Percentiles rank a stretch among this genome's conserved stretches.
Conservation (phyloP, 1,140 invertebrate species). For the Spodoptera frugiperda region DNA sequence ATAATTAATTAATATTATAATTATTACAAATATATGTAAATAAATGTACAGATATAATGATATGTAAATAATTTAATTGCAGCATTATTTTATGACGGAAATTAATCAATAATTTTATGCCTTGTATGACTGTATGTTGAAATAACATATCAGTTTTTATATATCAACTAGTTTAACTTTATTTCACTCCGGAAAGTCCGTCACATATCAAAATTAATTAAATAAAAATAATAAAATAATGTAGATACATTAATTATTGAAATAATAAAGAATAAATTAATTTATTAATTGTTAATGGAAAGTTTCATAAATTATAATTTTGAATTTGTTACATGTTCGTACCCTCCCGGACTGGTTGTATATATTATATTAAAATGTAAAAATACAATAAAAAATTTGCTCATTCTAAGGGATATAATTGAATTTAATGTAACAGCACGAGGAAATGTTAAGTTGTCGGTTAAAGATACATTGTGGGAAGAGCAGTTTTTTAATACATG, state of each 20-base stretch:
- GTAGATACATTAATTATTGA: neutral
- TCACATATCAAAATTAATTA: neutral
- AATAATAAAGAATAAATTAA: neutral
- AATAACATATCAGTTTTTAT: neutral
- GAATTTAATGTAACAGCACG: constrained; percentile 44
- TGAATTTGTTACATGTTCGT: neutral
- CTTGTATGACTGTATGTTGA: neutral
- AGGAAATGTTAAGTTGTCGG: constrained; percentile 32
- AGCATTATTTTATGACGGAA: neutral
- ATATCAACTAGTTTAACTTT: neutral
- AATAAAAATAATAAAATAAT: neutral
- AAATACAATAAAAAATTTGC: constrained; percentile 41
- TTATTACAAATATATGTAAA: neutral
- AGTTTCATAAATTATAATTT: neutral
- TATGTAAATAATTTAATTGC: constrained; percentile 6
- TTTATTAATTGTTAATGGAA: constrained; percentile 10
- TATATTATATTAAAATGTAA: neutral
- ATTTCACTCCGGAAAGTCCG: neutral
- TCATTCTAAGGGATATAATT: constrained; percentile 42
- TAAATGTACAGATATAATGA: constrained; percentile 1
- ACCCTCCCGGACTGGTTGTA: constrained; percentile 24
- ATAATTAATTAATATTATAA: neutral
- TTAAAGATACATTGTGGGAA: constrained; percentile 42
- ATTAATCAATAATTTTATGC: neutral
- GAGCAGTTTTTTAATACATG: constrained; percentile 65